Percentiles rank a stretch among this genome's conserved stretches.
Evolutionary conservation across 2,113 vertebrate species (phyloP).

Genomic region (Rhea pennata): DNA sequence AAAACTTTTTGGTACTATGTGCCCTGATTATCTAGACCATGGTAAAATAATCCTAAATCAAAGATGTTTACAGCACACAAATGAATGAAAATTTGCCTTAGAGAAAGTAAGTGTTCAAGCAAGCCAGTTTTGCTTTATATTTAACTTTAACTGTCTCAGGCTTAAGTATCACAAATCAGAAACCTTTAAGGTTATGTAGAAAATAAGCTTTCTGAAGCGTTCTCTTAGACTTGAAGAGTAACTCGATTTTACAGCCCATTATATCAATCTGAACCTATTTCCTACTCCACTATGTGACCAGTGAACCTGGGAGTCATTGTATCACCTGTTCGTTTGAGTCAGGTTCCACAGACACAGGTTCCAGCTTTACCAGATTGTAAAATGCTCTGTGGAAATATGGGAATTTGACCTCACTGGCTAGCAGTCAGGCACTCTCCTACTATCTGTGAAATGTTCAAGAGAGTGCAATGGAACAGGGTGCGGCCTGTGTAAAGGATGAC

Average conservation of each 20-base stretch:
- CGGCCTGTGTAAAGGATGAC: neutral
- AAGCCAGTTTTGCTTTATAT: no score
- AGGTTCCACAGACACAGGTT: neutral
- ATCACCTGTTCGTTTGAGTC: neutral
- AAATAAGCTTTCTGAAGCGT: neutral
- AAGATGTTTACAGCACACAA: no score
- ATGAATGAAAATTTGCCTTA: no score
- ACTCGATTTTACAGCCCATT: neutral
- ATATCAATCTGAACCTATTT: neutral
- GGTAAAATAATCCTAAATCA: no score
- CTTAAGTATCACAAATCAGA: neutral
- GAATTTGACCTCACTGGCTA: neutral
- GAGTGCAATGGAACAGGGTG: neutral
- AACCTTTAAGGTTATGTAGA: neutral
- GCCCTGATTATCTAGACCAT: no score
- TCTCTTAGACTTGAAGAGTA: neutral
- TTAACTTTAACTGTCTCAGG: neutral
- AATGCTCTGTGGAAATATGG: fast-evolving
- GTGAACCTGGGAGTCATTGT: neutral
- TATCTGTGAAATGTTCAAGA: neutral
- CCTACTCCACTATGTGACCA: neutral
- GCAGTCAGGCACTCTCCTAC: neutral
- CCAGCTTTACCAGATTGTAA: neutral
- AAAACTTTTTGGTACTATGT: neutral
- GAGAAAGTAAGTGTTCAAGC: no score